Percentiles rank a stretch among this genome's conserved stretches.
Evolutionary conservation across 1,140 invertebrate genomes (phyloP).

Genomic region (Heliconius hermathena): DNA sequence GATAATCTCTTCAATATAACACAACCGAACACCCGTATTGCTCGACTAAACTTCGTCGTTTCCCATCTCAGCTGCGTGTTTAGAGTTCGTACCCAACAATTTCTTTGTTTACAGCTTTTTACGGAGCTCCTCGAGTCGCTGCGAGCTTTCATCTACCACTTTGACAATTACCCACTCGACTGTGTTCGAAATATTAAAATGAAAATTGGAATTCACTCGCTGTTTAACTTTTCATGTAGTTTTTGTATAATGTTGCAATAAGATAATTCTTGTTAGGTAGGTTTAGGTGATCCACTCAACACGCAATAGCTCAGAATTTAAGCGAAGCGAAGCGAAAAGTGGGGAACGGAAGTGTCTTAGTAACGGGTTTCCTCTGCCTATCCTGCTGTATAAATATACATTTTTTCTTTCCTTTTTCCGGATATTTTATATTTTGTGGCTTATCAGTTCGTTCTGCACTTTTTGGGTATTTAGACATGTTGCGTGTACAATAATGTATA

Average conservation of each 20-base stretch:
- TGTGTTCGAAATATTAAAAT: slow-evolving; percentile 18
- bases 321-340: too few species aligned
- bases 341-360: too few species aligned
- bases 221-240: neutral
- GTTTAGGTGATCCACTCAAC: neutral
- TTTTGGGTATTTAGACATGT: too few species aligned
- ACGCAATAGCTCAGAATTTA: too few species aligned
- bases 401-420: too few species aligned
- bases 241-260: neutral
- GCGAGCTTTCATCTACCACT: slow-evolving; percentile 26
- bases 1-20: neutral
- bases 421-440: too few species aligned
- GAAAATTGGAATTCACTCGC: neutral
- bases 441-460: too few species aligned
- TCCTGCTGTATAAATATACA: too few species aligned
- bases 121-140: slow-evolving; percentile 14
- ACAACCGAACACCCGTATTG: neutral
- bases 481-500: too few species aligned
- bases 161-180: slow-evolving; percentile 22
- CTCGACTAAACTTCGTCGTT: neutral
- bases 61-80: slow-evolving; percentile 17
- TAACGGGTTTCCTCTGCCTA: too few species aligned
- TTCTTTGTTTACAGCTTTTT: slow-evolving; percentile 26
- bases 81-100: slow-evolving; percentile 20
- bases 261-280: neutral